Base-by-base conservation (phyloP, 64 coral and sea anemone genomes). In the Cladopsammia gracilis region DNA sequence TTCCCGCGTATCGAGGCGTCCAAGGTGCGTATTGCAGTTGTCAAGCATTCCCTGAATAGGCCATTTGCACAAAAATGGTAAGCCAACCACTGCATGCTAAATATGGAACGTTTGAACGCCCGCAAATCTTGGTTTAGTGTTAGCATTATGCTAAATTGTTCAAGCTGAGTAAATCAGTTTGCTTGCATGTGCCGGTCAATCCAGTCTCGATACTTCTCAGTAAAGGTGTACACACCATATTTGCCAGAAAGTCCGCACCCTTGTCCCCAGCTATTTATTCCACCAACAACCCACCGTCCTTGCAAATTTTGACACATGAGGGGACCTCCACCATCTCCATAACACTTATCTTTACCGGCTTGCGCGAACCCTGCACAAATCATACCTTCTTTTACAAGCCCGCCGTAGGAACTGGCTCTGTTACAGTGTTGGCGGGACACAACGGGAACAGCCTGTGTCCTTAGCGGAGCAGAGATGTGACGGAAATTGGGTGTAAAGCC, bases 301-400 rank as follows among this genome's bases (percentile, higher is more conserved):
- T 75, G 42, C 12, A 34, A 26, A 68, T 53, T 62, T 58, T 90
- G 76, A 65, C 95, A 97, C 91, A 94, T 93, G 11, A 97, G 87
- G 6, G 95, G 84, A 57, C 91, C 70, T 64, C 95, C 95, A 0
- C 87, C 87, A 87, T 93, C 95, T 42, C 95, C 91, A 68, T 87
- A 90, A 87, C 95, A 97, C 23, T 62, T 87, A 69, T 93, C 91
- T 18, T 79, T 44, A 70, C 65, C 73, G 9, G 50, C 80, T 51
- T 87, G 19, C 12, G 23, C 57, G 24, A 20, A 79, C n/a, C 91
- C 91, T 18, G 95, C 95, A 82, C 95, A 97, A 59, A 97, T 73
- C 87, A 97, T 90, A 13, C 70, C 67, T 26, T 81, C 51, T 66
- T 62, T 89, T 19, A 97, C 95, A 67, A 78, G 79, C 53, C 80